phyloP scores from a whole-genome alignment of 53 echinoderm and acorn worm genomes.

The Temnopleurus reevesii region DNA sequence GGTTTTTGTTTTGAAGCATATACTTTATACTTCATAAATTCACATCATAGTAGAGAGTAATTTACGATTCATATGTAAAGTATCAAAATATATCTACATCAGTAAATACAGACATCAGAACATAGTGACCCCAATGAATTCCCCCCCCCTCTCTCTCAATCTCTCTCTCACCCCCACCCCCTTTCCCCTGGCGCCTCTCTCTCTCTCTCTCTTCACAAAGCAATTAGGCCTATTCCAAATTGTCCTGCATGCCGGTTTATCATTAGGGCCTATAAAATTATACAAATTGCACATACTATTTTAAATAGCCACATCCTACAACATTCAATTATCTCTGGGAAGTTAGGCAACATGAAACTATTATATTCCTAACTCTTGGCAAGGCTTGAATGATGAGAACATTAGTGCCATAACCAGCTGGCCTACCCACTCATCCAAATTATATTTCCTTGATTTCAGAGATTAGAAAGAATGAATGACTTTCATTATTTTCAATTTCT shows the following conservation, averaged over 20 bases:
- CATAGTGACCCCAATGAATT: no score
- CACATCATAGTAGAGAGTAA: not conserved
- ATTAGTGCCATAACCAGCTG: no score
- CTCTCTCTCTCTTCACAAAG: not conserved
- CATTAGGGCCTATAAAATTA: slow-evolving; percentile 6
- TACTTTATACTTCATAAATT: not conserved
- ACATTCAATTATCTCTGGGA: not conserved
- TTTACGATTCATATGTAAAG: not conserved
- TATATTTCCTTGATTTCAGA: no score
- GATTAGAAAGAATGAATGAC: no score
- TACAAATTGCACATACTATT: not conserved
- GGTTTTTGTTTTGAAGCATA: no score
- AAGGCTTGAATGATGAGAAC: no score
- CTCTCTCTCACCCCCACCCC: no score
- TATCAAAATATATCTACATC: slow-evolving; percentile 31
- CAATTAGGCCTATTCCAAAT: not conserved
- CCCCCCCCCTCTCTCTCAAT: no score
- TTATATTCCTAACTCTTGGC: not conserved
- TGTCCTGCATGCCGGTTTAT: not conserved
- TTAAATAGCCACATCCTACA: not conserved
- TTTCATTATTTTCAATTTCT: no score
- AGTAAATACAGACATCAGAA: slow-evolving; percentile 1
- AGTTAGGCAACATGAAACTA: not conserved
- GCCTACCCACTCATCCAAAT: no score
- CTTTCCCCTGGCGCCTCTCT: no score